These are phyloP conservation scores for Venturia canescens DNA, from an alignment of 1,140 invertebrate genomes.

Conservation along the genomic window DNA sequence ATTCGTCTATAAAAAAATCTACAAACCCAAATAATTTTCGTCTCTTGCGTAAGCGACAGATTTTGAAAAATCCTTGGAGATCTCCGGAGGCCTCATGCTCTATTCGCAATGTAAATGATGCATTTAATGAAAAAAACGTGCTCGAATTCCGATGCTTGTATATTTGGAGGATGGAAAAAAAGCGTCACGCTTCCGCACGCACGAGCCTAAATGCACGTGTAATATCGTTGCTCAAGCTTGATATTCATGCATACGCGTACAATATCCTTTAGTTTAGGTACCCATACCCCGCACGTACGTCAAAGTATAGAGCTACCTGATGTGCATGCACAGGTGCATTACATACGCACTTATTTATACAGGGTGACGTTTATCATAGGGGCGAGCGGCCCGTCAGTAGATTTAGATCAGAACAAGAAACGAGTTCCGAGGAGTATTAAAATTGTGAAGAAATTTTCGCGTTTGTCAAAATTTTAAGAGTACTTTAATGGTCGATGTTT, in stretches of 20 bases:
- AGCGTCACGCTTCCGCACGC: slow-evolving; percentile 39
- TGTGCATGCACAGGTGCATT: slow-evolving; percentile 25
- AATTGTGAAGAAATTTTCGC: too few relatives aligned
- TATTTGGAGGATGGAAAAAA: neutral
- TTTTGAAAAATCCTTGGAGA: neutral
- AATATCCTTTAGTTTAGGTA: neutral
- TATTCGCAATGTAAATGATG: neutral
- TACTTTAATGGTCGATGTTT: too few relatives aligned
- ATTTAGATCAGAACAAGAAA: too few relatives aligned
- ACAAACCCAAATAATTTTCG: too few relatives aligned
- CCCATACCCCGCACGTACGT: neutral
- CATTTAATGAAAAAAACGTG: neutral
- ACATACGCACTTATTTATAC: neutral
- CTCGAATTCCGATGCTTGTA: neutral
- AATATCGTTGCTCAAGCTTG: slow-evolving; percentile 23
- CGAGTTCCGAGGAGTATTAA: too few relatives aligned
- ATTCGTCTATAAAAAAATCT: too few relatives aligned
- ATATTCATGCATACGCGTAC: neutral
- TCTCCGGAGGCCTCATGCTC: neutral
- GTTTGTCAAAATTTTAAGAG: too few relatives aligned
- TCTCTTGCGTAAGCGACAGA: too few relatives aligned
- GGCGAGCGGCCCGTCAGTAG: too few relatives aligned
- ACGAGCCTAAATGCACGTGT: slow-evolving; percentile 32
- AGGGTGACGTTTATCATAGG: neutral
- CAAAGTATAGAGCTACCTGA: neutral